A percentile compares a stretch with the other conserved stretches of the same genome.
phyloP scores from a whole-genome alignment of 2,888 invertebrate species.

The Stomorhina lunata region DNA sequence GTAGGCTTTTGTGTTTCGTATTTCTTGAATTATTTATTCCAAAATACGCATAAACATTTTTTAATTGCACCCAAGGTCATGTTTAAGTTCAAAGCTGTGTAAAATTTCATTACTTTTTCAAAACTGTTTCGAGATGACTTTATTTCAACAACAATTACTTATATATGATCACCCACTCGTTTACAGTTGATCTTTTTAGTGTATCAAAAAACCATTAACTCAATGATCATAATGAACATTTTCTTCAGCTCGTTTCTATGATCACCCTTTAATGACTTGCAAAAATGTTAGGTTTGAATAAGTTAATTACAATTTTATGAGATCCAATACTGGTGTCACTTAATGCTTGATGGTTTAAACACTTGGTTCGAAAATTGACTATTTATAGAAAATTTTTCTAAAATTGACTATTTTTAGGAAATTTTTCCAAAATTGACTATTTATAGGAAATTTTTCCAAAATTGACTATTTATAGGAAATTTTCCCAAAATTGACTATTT shows the following conservation, averaged over 20 bases:
- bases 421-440: too few species aligned
- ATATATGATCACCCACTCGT: constrained; percentile 19
- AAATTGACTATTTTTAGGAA: too few species aligned
- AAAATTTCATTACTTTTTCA: background rate
- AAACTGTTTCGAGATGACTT: background rate
- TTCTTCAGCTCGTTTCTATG: too few species aligned
- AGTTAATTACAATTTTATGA: background rate
- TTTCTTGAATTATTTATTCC: background rate
- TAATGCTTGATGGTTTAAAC: too few species aligned
- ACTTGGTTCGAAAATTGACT: too few species aligned
- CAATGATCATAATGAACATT: constrained; percentile 15
- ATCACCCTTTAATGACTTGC: constrained; percentile 30
- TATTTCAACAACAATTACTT: constrained; percentile 7
- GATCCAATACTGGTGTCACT: too few species aligned
- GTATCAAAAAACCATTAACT: background rate
- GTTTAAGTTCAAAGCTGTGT: background rate
- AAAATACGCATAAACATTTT: constrained; percentile 7
- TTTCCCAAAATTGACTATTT: too few species aligned
- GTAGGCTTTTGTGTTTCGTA: constrained; percentile 36
- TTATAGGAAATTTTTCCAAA: too few species aligned
- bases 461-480: too few species aligned
- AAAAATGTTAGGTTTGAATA: background rate
- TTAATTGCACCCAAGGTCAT: constrained; percentile 49
- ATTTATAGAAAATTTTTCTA: too few species aligned
- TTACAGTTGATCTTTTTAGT: background rate